Evolutionary conservation across 2,113 vertebrate species (phyloP).

Genomic region (human (Homo sapiens)): GRCh38 chr5:12343501-12344000

Average conservation of each 20-base stretch:
- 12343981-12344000: not conserved
- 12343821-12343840: not conserved
- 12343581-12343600: not conserved
- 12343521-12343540: not conserved
- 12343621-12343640: not conserved
- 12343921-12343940: not conserved
- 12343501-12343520: not conserved
- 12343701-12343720: accelerated
- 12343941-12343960: not conserved
- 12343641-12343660: not conserved
- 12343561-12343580: not conserved
- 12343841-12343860: not conserved
- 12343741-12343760: not conserved
- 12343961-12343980: not conserved
- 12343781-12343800: no score
- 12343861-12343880: not conserved
- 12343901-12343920: not conserved
- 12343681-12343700: not conserved
- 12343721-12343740: accelerated
- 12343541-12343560: no score
- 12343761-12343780: not conserved
- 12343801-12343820: not conserved
- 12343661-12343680: not conserved
- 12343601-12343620: not conserved
- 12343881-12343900: not conserved